phyloP scores from a whole-genome alignment of 2,888 invertebrate species.

The Diachrysia chrysitis region DNA sequence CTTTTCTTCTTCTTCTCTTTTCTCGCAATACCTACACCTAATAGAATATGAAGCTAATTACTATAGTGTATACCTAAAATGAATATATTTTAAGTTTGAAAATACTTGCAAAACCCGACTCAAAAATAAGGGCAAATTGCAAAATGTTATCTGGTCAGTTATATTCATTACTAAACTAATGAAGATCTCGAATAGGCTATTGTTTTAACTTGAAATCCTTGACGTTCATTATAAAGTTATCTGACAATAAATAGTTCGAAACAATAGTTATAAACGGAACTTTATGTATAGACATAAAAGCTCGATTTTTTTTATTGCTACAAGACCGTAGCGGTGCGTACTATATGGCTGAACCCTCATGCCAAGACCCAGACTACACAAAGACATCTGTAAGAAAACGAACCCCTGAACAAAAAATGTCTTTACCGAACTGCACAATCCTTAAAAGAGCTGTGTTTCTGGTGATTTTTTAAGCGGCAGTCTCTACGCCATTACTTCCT shows the following conservation, averaged over 20 bases:
- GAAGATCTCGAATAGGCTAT: no score
- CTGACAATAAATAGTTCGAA: neutral
- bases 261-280: neutral
- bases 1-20: neutral
- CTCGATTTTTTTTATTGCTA: no score
- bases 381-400: neutral
- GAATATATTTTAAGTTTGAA: neutral
- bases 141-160: neutral
- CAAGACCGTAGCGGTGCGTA: no score
- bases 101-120: neutral
- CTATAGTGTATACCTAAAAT: no score
- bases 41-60: no score
- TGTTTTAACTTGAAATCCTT: neutral
- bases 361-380: neutral
- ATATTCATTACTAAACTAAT: constrained; percentile 3
- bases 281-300: no score
- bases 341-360: neutral
- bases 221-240: neutral
- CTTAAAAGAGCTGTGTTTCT: neutral
- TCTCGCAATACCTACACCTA: no score
- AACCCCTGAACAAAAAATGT: neutral
- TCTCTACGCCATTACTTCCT: neutral
- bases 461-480: neutral
- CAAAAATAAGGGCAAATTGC: neutral
- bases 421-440: no score